Evolutionary conservation across 2,113 vertebrate genomes (phyloP), one percentile per base, ranked within the genome.

Genomic region (Saimiri boliviensis): DNA sequence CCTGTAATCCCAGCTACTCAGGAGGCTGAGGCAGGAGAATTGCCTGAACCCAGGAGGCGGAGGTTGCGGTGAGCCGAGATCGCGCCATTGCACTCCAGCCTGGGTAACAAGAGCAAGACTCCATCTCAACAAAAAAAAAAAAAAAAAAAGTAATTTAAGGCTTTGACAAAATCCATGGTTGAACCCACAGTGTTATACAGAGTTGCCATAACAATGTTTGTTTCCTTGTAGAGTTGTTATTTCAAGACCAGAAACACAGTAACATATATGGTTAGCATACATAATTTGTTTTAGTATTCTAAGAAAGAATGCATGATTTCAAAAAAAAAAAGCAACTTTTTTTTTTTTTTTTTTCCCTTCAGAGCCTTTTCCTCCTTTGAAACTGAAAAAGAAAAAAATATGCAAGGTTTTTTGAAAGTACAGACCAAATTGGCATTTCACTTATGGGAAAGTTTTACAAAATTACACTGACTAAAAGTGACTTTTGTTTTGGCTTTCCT

Each of bases 401-500:
- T 88, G 11, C 77, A 86, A 74, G 42, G 1, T 71, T 97, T 58
- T 76, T 95, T 93, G 40, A 40, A 97, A 97, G 66, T 89, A 84
- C 86, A 97, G 74, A 60, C 27, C 77, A 94, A 96, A 77, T 21
- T 96, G 91, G 91, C 76, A 91, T 97, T 89, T 97, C 81, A 86
- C 37, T 98, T 96, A 42, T 60, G 96, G 79, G 93, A 97, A 97
- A 96, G 70, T 94, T 95, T 92, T 84, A 71, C 76, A 68, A 74
- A 95, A 90, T 27, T 84, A 84, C 3, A 60, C 92, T 88, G 63
- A 91, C 54, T 81, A 96, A 96, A 97, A 95, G 14, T 96, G 89
- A n/a, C 79, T 98, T 97, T 94, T 96, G 77, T 95, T 96, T 98
- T 97, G 95, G 93, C 87, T 98, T 91, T 97, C 85, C 90, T 96